These are phyloP conservation scores for Entomobrya proxima DNA, from an alignment of 2,888 invertebrate species.

Conservation along the genomic window DNA sequence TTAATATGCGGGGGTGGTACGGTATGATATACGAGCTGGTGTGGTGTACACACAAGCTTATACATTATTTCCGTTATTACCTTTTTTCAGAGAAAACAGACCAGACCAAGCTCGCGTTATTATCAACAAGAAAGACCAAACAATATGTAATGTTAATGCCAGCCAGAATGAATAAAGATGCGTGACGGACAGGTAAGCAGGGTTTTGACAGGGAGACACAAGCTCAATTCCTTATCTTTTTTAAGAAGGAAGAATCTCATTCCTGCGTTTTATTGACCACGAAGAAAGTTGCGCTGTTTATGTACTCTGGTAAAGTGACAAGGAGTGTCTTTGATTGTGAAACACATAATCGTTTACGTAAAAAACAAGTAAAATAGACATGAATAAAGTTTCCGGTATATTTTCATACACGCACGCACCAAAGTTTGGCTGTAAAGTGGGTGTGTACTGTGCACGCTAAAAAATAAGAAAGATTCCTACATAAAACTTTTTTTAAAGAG, in stretches of 20 bases:
- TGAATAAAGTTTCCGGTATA: background rate
- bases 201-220: too few species aligned
- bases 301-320: background rate
- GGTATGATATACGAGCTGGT: background rate
- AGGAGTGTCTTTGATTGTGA: slow-evolving; percentile 27
- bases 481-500: slow-evolving; percentile 12
- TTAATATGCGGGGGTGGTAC: background rate
- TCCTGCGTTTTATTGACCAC: background rate
- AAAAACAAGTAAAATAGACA: background rate
- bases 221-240: too few species aligned
- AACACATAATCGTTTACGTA: slow-evolving; percentile 11
- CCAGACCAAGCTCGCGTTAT: too few species aligned
- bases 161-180: too few species aligned
- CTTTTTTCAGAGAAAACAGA: too few species aligned
- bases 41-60: too few species aligned
- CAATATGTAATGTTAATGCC: too few species aligned
- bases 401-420: background rate
- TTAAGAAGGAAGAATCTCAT: background rate
- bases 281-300: background rate
- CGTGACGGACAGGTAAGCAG: too few species aligned
- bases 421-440: background rate
- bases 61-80: too few species aligned
- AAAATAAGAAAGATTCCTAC: background rate
- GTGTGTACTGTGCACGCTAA: background rate
- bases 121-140: too few species aligned